Percentiles rank a stretch among this genome's conserved stretches.
phyloP scores from a whole-genome alignment of 1,140 invertebrate species.

The Ooceraea biroi region DNA sequence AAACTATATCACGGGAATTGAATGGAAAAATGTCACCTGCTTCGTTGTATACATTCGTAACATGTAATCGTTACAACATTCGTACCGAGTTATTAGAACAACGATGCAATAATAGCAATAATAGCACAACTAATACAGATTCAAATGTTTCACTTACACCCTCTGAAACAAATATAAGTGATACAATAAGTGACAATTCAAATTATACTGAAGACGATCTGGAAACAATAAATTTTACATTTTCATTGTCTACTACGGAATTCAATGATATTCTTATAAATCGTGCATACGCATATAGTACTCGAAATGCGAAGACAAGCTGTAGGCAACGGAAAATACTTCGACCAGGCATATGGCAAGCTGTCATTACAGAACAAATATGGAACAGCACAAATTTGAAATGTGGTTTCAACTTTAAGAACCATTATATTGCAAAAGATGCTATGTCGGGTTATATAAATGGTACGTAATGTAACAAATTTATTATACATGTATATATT shows the following conservation, averaged over 20 bases:
- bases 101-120: neutral
- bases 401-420: slow-evolving; percentile 49
- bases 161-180: neutral
- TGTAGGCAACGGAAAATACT: neutral
- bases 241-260: slow-evolving; percentile 2
- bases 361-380: slow-evolving; percentile 47
- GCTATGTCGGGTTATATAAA: slow-evolving; percentile 50
- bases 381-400: slow-evolving; percentile 39
- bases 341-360: slow-evolving; percentile 29
- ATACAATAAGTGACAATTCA: slow-evolving; percentile 8
- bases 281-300: neutral
- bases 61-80: slow-evolving; percentile 7
- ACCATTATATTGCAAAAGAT: slow-evolving; percentile 46
- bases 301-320: neutral
- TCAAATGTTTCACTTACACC: neutral
- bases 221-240: slow-evolving; percentile 1
- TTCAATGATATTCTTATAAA: slow-evolving; percentile 8
- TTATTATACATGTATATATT: slow-evolving; percentile 10
- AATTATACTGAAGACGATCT: neutral
- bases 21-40: neutral
- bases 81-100: neutral
- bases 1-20: neutral
- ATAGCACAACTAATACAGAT: no score
- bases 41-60: slow-evolving; percentile 5
- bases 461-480: slow-evolving; percentile 27